Evolutionary conservation across 2,888 invertebrate species (phyloP).

Genomic region (Sminthurinus aureus): DNA sequence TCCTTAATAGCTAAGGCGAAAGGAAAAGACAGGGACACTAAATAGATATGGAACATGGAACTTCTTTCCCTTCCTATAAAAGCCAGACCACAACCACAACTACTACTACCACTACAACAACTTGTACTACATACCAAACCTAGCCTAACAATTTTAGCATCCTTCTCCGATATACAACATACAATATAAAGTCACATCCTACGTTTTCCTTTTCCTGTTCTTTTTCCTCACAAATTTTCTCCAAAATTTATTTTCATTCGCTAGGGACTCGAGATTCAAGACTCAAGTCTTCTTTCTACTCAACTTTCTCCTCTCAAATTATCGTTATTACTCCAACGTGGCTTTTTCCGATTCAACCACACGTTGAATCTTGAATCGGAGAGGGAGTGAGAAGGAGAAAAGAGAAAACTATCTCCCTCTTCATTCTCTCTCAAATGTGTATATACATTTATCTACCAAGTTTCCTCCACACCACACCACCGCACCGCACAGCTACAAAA

Average conservation of each 20-base stretch:
- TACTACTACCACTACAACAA: no score
- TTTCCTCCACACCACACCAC: neutral
- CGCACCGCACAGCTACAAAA: no score
- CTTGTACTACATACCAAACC: neutral
- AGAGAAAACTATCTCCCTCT: neutral
- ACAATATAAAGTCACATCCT: no score
- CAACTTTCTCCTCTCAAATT: constrained; percentile 17
- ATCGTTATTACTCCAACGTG: constrained; percentile 16
- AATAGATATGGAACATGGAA: no score
- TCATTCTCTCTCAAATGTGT: no score
- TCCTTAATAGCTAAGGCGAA: neutral
- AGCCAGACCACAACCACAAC: no score
- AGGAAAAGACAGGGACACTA: neutral
- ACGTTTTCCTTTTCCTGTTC: neutral
- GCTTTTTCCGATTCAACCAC: neutral
- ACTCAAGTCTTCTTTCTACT: neutral
- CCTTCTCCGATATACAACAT: neutral
- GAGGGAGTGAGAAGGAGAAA: neutral
- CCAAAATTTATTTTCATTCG: constrained; percentile 10
- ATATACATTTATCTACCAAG: no score
- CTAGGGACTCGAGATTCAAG: constrained; percentile 6
- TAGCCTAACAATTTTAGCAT: neutral
- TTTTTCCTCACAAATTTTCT: constrained; percentile 9
- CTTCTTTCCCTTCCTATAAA: no score
- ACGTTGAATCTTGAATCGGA: neutral